A percentile compares a stretch with the other conserved stretches of the same genome.
Conservation (phyloP, 2,797 vertebrate species). For the Poecile montanus region DNA sequence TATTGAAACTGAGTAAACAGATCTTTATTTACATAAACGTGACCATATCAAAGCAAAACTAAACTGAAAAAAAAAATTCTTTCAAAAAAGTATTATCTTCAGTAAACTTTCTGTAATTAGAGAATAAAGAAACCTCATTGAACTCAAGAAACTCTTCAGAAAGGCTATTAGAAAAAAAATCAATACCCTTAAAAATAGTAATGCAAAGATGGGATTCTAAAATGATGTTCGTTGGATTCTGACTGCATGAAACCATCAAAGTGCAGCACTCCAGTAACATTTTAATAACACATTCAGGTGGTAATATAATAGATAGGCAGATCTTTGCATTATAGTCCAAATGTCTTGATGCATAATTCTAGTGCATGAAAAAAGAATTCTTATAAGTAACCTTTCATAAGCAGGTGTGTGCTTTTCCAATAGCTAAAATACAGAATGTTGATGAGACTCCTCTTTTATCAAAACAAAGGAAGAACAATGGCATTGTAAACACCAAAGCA, state of each 20-base stretch:
- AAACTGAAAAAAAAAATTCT: constrained; percentile 30
- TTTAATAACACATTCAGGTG: constrained; percentile 69
- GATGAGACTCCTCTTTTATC: background rate
- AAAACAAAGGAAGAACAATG: background rate
- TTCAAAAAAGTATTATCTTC: constrained; percentile 46
- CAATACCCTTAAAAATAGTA: constrained; percentile 73
- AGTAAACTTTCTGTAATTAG: constrained; percentile 59
- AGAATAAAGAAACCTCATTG: constrained; percentile 65
- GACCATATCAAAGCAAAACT: constrained; percentile 35
- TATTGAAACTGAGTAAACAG: constrained; percentile 72
- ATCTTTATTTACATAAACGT: constrained; percentile 72
- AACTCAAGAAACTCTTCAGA: constrained; percentile 62
- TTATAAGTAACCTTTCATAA: constrained; percentile 48
- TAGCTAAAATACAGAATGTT: background rate
- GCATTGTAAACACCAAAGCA: background rate
- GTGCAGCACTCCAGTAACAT: constrained; percentile 67
- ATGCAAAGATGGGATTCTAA: constrained; percentile 59
- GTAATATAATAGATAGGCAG: constrained; percentile 55
- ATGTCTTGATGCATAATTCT: constrained; percentile 60
- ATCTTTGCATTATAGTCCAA: constrained; percentile 53
- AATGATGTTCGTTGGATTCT: constrained; percentile 50
- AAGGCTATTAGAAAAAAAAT: constrained; percentile 70
- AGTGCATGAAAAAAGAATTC: background rate
- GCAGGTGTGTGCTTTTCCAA: constrained; percentile 56
- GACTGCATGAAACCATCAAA: constrained; percentile 72